Conservation (phyloP, 2,797 vertebrate species). For the Silurus aristotelis region DNA sequence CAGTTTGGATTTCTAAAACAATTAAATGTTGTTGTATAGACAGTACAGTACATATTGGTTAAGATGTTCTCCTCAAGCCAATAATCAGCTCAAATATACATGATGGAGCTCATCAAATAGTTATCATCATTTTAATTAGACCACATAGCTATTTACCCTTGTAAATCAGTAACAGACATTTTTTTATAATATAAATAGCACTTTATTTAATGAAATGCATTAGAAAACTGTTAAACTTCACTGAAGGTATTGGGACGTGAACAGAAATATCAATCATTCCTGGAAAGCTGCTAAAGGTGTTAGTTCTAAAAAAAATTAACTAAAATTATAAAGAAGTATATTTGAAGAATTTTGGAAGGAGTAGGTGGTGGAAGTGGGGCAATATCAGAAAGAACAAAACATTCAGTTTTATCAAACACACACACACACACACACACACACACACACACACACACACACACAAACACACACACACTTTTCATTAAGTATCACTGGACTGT, state of each 20-base stretch:
- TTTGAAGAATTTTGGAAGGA: background rate
- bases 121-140: conserved; percentile 1
- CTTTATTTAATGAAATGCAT: conserved; percentile 11
- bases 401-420: background rate
- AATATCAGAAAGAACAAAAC: conserved; percentile 1
- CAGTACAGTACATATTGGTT: background rate
- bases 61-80: background rate
- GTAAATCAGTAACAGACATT: background rate
- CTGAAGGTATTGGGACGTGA: background rate
- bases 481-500: background rate
- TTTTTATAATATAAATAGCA: background rate
- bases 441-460: background rate
- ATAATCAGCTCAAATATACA: background rate
- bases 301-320: background rate
- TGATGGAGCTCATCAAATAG: background rate
- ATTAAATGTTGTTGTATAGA: background rate
- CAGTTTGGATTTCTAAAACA: background rate
- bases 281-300: background rate
- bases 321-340: background rate
- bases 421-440: background rate
- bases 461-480: background rate
- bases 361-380: background rate
- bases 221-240: background rate
- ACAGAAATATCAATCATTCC: background rate
- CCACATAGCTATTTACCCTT: background rate